Evolutionary conservation across 2,113 vertebrate genomes (phyloP), one percentile per base, ranked within the genome.

Genomic region (Epinephelus cyanopodus): DNA sequence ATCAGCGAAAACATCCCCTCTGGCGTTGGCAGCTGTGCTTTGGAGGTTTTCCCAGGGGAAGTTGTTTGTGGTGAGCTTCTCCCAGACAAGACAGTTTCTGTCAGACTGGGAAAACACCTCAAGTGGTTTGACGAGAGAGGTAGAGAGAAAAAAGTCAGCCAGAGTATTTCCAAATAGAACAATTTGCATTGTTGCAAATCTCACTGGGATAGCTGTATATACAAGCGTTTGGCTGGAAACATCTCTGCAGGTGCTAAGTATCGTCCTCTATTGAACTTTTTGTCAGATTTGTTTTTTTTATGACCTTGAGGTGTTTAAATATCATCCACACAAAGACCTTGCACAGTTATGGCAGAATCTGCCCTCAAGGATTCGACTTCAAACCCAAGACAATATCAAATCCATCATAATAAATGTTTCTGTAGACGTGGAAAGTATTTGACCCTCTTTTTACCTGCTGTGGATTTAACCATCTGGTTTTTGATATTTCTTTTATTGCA

Each of bases 281-380:
- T 33, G 13, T 54, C 18, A 13, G 12, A 68, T 65, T 50, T 61
- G 62, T 3, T 33, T 9, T 14, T 14, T 48, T 54, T 19, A 21
- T 23, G 61, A 53, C 52, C 58, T 52, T 47, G 33, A 9, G 15
- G 12, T 56, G 52, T 18, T 79, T 50, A 63, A 73, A 63, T 50
- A 62, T 65, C 65, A 54, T 33, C 45, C 47, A 75, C 27, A 74
- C 45, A 77, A 67, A 83, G 29, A 62, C 8, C 52, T 45, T 68
- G 19, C 23, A 39, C 1, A 33, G n/a, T 19, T 27, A 47, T 61
- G 42, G 63, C 50, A 63, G 52, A 21, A 81, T 48, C 39, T 25
- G 13, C n/a, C 33, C 52, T 57, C 39, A 17, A 23, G 47, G 45
- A 42, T 21, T 68, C 18, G 0, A 50, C 61, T 37, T 56, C 25